Conservation (phyloP, 2,113 vertebrate species). For the Prionailurus bengalensis region DNA sequence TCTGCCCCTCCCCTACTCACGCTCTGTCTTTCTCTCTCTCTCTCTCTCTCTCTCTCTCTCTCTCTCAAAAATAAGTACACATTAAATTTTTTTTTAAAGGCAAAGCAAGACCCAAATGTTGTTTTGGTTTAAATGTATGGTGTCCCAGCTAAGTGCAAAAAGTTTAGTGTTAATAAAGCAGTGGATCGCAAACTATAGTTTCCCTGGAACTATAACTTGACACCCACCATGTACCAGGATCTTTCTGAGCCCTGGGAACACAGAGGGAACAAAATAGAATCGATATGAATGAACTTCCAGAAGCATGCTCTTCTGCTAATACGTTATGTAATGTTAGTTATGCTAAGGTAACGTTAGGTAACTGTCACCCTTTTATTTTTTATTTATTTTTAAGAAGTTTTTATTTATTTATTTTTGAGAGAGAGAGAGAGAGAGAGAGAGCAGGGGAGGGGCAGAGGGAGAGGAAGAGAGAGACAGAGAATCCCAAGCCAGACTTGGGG, state of each 20-base stretch:
- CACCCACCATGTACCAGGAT: too few relatives aligned
- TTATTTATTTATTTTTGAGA: too few relatives aligned
- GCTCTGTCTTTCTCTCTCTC: too few relatives aligned
- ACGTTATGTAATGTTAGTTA: background rate
- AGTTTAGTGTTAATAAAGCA: background rate
- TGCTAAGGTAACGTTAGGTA: background rate
- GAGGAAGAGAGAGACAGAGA: too few relatives aligned
- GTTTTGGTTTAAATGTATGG: background rate
- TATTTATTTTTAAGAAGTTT: too few relatives aligned
- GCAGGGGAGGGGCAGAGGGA: too few relatives aligned
- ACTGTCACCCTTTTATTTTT: background rate
- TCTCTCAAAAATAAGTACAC: too few relatives aligned
- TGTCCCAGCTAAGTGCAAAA: background rate
- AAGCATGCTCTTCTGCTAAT: fast-evolving
- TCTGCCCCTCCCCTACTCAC: too few relatives aligned
- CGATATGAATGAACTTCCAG: background rate
- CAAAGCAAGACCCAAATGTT: background rate
- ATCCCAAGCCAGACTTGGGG: too few relatives aligned
- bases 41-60: too few relatives aligned
- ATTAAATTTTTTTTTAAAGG: background rate
- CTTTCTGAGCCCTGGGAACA: too few relatives aligned
- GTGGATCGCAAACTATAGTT: background rate
- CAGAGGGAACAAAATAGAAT: background rate
- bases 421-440: too few relatives aligned
- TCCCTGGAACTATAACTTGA: background rate